Evolutionary conservation across 2,113 vertebrate species (phyloP), one percentile per base, ranked within the genome.

Genomic region (Clarias macrocephalus): DNA sequence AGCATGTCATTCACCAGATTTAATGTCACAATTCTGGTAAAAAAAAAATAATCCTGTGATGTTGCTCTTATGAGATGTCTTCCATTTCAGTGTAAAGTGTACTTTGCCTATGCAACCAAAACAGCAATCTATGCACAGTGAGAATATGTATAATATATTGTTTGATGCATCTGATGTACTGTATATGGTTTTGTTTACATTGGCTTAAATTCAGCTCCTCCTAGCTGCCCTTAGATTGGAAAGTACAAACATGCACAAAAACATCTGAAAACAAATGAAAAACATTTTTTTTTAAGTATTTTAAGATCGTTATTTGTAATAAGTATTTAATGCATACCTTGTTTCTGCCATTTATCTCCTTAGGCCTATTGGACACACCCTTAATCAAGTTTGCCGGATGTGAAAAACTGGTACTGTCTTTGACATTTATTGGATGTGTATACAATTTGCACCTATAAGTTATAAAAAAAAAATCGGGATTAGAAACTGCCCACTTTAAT

Each of bases 301-400:
- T 73, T 42, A 2, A 1, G 11, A 1, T 16, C 7, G 12, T 23
- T 62, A 33, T 1, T 15, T 33, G 30, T 80, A 37, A 57, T 72
- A 54, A 52, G 59, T n/a, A 28, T 23, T 15, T 13, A 81, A 62
- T 25, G 85, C 93, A 75, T 91, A 96, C 95, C 94, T 94, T 95
- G 84, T 94, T 95, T 91, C 92, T 94, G 33, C 89, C 91, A 89
- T 94, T 87, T 37, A 93, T 60, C 33, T 92, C 19, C 84, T 91
- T 91, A 81, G 4, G 0, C 48, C 90, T 90, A n/a, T 2, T 56
- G 0, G 68, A 85, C 73, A 94, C 90, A 54, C 79, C 88, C 59
- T 92, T 86, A 56, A 95, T 94, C 86, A 59, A 85, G 92, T 96
- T 96, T 77, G 88, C 66, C 42, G 88, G 88, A 73, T 90, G 23